These are phyloP conservation scores for Drosophila sp. DNA, from an alignment of 1,140 invertebrate species.

Conservation along the genomic window DNA sequence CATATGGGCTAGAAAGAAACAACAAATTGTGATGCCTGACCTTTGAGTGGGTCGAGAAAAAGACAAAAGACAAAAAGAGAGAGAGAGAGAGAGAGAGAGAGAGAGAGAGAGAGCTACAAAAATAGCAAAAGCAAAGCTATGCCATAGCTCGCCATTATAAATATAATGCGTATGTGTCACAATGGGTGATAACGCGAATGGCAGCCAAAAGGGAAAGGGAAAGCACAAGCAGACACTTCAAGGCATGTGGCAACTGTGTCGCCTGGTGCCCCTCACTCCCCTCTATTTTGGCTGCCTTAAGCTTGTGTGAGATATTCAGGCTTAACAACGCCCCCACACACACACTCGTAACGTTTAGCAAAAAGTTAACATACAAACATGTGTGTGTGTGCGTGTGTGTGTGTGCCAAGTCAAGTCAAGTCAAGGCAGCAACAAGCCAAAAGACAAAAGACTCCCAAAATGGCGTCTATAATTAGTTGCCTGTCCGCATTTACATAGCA, in stretches of 20 bases:
- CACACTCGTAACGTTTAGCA: constrained; percentile 31
- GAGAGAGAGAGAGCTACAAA: constrained; percentile 37
- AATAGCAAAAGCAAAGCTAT: constrained; percentile 37
- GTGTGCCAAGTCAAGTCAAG: constrained; percentile 3
- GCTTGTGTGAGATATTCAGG: constrained; percentile 47
- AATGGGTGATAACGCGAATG: constrained; percentile 66
- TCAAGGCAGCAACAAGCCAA: constrained; percentile 8
- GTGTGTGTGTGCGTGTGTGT: constrained; percentile 6
- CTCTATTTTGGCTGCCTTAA: constrained; percentile 10
- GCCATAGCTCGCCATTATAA: constrained; percentile 61
- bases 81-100: constrained; percentile 3
- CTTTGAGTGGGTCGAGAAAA: constrained; percentile 47
- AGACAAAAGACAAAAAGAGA: background rate
- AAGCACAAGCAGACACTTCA: constrained; percentile 56
- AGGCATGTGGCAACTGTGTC: constrained; percentile 53
- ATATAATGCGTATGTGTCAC: constrained; percentile 80
- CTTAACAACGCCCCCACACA: constrained; percentile 55
- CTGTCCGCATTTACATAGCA: constrained; percentile 52
- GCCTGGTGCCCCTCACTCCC: background rate
- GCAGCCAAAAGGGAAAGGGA: constrained; percentile 40
- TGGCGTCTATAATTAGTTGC: constrained; percentile 64
- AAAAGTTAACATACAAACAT: constrained; percentile 31
- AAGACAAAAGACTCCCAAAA: constrained; percentile 48
- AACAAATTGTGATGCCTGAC: constrained; percentile 19
- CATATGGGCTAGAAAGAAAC: constrained; percentile 53